phyloP scores from a whole-genome alignment of 2,888 invertebrate genomes.

The Panopea generosa region DNA sequence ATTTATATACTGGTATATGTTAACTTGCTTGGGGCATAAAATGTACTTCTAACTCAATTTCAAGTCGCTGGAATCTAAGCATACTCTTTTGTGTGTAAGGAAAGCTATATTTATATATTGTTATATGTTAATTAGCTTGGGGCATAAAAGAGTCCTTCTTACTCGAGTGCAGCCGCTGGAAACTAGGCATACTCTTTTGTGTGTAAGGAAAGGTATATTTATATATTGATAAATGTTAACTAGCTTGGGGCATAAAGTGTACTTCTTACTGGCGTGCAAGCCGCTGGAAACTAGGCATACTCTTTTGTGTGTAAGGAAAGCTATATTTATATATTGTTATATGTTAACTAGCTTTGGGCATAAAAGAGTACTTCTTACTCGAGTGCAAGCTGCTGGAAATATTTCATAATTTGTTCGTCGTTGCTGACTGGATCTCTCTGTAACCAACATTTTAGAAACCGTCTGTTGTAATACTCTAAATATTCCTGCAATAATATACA shows the following conservation, averaged over 20 bases:
- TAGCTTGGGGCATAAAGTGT: too few relatives aligned
- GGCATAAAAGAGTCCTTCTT: too few relatives aligned
- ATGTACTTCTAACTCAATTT: too few relatives aligned
- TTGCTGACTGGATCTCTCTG: constrained; percentile 74
- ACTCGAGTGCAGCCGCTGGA: not conserved
- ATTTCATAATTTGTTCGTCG: constrained; percentile 79
- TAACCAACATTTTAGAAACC: constrained; percentile 74
- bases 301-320: not conserved
- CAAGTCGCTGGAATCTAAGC: too few relatives aligned
- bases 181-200: too few relatives aligned
- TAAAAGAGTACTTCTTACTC: constrained; percentile 66
- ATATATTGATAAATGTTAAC: too few relatives aligned
- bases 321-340: not conserved
- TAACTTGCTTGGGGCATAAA: too few relatives aligned
- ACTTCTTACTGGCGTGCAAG: not conserved
- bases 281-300: not conserved
- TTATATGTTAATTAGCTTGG: too few relatives aligned
- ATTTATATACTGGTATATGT: too few relatives aligned
- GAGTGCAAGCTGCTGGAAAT: constrained; percentile 78
- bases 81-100: too few relatives aligned
- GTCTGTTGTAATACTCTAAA: constrained; percentile 72
- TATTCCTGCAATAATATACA: constrained; percentile 70
- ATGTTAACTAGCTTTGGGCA: not conserved
- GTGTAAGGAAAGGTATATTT: too few relatives aligned
- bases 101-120: too few relatives aligned